Percentiles rank a stretch among this genome's conserved stretches.
Evolutionary conservation across 2,797 vertebrate genomes (phyloP).

Genomic region (Staurois parvus): DNA sequence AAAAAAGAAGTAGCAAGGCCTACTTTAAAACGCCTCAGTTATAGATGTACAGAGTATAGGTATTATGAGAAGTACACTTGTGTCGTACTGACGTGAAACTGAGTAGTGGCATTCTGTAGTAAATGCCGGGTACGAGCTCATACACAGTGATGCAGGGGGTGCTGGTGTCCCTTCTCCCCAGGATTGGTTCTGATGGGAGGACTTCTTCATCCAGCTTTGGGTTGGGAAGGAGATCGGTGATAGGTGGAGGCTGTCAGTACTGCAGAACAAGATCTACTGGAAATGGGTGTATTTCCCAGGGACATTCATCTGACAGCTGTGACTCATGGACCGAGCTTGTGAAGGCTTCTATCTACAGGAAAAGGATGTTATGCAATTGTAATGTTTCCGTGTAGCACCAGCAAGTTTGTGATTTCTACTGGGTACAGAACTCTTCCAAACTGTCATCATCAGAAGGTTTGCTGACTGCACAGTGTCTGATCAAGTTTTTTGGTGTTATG

Average conservation of each 20-base stretch:
- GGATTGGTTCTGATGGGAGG: conserved; percentile 38
- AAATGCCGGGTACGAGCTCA: not conserved
- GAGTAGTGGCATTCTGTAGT: not conserved
- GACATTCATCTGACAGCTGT: not conserved
- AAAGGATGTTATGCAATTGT: conserved; percentile 47
- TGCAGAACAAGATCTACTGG: conserved; percentile 22
- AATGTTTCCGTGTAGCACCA: not conserved
- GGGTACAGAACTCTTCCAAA: no score
- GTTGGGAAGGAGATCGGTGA: conserved; percentile 1
- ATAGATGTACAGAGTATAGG: no score
- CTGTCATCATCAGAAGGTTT: not conserved
- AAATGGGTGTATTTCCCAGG: not conserved
- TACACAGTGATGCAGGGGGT: not conserved
- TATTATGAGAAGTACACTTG: no score
- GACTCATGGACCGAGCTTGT: conserved; percentile 6
- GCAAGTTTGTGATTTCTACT: not conserved
- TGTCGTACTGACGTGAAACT: no score
- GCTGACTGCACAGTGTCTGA: not conserved
- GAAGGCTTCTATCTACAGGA: conserved; percentile 9
- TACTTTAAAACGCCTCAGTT: no score
- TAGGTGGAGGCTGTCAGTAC: conserved; percentile 17
- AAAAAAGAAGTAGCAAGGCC: no score
- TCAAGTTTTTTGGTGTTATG: not conserved
- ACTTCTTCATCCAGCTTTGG: conserved; percentile 1
- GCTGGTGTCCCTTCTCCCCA: not conserved